Base-by-base conservation (phyloP, 2,113 vertebrate species). In the Lontra canadensis region DNA sequence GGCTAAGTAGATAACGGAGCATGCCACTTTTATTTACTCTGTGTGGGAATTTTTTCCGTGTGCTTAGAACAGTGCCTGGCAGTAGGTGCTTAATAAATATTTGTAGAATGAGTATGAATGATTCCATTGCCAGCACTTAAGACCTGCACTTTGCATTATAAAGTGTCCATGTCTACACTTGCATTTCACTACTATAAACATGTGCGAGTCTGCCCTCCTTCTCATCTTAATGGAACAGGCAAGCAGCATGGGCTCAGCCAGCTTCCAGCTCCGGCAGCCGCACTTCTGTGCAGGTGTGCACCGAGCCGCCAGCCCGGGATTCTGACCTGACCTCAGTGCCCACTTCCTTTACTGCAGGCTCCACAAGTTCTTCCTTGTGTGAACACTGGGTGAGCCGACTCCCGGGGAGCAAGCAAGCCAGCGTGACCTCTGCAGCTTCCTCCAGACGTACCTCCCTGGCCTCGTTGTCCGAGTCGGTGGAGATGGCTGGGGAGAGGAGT, bases 351-450 rank as follows among this genome's bases (percentile, higher is more conserved):
- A 94, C 85, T 63, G 21, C 98, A 99, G 99, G 99, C 80, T 99
- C 99, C 96, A 99, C 99, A 7, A 99, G 99, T 97, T 99, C 99
- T 0, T 99, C 99, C 1, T 98, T 99, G 94, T 99, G 99, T 8
- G 99, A 99, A 95, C 99, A 99, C 99, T 99, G 99, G 99, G 98
- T 99, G 95, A 99, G 99, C 98, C 99, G 99, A 20, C 98, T 99
- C 21, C 99, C 99, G 0, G 99, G 99, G 44, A 99, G 99, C 98
- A 99, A 99, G 97, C 99, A 99, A 84, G 99, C 99, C 96, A 99
- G 99, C 81, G 95, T 99, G 39, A 99, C 99, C 42, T 99, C 99
- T 0, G 99, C 99, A 0, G 99, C 99, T 1, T 99, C 99, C 0
- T 99, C 99, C 1, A 99, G 99, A 81, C 99, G 99, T 84, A 99